Evolutionary conservation across 2,797 vertebrate genomes (phyloP).

Genomic region (Eurystomus glaucurus): DNA sequence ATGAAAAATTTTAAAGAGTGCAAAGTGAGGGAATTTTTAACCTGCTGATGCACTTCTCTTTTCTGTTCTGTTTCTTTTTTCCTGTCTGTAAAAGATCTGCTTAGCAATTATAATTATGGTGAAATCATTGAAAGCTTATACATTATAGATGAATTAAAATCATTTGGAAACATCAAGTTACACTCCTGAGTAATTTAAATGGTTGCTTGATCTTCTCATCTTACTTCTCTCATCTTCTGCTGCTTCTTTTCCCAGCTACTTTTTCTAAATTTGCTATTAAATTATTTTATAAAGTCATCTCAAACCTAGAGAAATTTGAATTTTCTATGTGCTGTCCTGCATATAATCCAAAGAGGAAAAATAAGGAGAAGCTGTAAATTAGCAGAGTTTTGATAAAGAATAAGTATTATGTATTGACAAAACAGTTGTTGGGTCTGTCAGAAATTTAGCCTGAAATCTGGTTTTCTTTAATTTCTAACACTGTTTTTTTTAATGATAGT

Average conservation of each 20-base stretch:
- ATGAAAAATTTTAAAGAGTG: not conserved
- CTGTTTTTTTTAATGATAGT: not conserved
- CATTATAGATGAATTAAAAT: slow-evolving; percentile 18
- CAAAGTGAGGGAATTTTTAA: not conserved
- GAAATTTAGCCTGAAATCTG: not conserved
- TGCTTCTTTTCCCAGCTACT: not conserved
- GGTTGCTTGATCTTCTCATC: not conserved
- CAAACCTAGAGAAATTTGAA: not conserved
- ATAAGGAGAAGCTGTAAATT: not conserved
- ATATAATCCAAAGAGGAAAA: not conserved
- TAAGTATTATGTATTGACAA: not conserved
- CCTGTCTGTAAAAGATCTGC: not conserved
- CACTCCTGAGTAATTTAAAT: not conserved
- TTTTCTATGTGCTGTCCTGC: not conserved
- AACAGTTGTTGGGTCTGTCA: not conserved
- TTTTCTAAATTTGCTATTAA: not conserved
- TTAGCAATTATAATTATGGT: not conserved
- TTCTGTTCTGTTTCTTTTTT: not conserved
- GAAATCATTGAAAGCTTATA: not conserved
- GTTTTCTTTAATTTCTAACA: not conserved
- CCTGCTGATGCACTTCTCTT: fast-evolving
- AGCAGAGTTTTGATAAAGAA: not conserved
- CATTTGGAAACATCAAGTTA: not conserved
- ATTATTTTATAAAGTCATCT: not conserved
- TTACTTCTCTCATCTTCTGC: not conserved